These are phyloP conservation scores for Antedon mediterranea DNA, from an alignment of 53 echinoderm and acorn worm species.

Conservation along the genomic window DNA sequence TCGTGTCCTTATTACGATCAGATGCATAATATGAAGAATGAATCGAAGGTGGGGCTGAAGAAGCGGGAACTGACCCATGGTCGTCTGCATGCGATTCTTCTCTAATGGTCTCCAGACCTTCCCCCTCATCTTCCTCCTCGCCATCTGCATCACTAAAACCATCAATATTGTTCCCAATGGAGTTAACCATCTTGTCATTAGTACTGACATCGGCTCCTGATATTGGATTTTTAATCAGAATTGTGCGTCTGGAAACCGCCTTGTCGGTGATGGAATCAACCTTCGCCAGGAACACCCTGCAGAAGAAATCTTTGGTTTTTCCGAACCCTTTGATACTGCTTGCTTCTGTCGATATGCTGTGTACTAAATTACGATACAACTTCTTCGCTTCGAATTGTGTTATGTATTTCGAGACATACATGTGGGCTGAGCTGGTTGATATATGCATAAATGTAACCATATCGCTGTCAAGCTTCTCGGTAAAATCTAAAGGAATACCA, in stretches of 20 bases:
- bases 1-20: background rate
- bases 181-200: background rate
- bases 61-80: background rate
- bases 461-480: background rate
- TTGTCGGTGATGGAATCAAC: background rate
- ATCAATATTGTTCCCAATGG: background rate
- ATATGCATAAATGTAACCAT: background rate
- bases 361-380: background rate
- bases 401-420: background rate
- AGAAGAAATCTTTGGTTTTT: background rate
- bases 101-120: background rate
- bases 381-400: background rate
- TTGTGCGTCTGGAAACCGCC: background rate
- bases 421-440: background rate
- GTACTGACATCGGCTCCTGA: background rate
- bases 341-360: background rate
- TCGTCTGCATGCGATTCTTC: background rate
- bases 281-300: background rate
- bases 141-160: background rate
- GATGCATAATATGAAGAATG: background rate
- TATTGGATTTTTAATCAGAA: background rate
- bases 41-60: too few relatives aligned
- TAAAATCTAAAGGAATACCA: background rate
- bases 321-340: background rate
- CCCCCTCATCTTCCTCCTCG: background rate